Percentiles rank a stretch among this genome's conserved stretches.
Conservation (phyloP, 2,888 invertebrate species). For the Nycteola revayana region DNA sequence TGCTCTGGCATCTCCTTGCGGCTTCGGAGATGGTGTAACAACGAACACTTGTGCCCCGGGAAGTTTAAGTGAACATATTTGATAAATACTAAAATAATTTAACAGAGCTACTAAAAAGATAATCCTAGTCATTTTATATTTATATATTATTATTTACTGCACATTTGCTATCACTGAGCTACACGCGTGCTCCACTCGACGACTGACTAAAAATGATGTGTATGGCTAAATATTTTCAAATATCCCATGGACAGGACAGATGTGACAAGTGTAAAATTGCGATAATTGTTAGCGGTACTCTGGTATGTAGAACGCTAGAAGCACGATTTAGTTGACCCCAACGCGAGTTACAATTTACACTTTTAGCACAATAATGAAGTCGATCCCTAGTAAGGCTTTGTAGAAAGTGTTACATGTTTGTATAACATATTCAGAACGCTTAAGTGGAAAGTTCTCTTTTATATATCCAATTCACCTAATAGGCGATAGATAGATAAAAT, state of each 20-base stretch:
- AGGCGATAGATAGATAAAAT: no score
- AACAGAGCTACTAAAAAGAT: constrained; percentile 39
- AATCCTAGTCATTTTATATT: constrained; percentile 51
- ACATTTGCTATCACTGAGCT: constrained; percentile 42
- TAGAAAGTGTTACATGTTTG: constrained; percentile 78
- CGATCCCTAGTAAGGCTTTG: constrained; percentile 41
- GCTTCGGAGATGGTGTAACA: constrained; percentile 63
- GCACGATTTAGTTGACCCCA: constrained; percentile 64
- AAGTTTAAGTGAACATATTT: constrained; percentile 44
- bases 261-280: constrained; percentile 51
- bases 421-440: constrained; percentile 48
- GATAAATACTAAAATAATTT: constrained; percentile 42
- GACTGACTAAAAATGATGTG: constrained; percentile 59
- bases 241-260: constrained; percentile 29
- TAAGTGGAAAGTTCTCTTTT: constrained; percentile 36
- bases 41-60: constrained; percentile 70
- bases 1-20: constrained; percentile 50
- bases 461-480: constrained; percentile 17
- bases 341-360: constrained; percentile 65
- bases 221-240: constrained; percentile 46
- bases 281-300: constrained; percentile 78
- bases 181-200: constrained; percentile 47
- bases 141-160: constrained; percentile 35
- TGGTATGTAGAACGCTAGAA: constrained; percentile 62
- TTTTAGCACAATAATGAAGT: constrained; percentile 65